Evolutionary conservation across 2,797 vertebrate species (phyloP).

Genomic region (Chelon labrosus): DNA sequence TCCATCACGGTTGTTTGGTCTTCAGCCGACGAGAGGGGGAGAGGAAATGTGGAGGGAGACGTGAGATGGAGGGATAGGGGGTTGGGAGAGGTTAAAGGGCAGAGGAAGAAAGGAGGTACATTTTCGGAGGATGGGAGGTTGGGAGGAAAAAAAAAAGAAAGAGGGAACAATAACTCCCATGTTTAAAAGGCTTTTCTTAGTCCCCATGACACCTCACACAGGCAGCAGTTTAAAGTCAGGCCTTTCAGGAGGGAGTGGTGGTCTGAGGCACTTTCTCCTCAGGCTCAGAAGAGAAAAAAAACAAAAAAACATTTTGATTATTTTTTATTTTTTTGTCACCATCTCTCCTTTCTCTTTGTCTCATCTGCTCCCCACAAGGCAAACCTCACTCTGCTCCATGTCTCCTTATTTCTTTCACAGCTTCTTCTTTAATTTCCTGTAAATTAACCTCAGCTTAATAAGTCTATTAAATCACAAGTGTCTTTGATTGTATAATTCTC

Average conservation of each 20-base stretch:
- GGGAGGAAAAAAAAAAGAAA: constrained; percentile 67
- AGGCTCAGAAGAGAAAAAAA: constrained; percentile 58
- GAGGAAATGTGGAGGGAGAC: constrained; percentile 70
- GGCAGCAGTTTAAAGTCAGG: constrained; percentile 69
- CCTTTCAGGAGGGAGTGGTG: constrained; percentile 50
- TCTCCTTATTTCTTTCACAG: neutral
- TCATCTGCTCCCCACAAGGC: neutral
- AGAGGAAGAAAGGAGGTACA: constrained; percentile 88
- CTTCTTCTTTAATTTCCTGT: neutral
- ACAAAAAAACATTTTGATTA: constrained; percentile 13
- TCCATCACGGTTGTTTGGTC: constrained; percentile 85
- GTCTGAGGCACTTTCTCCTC: constrained; percentile 51
- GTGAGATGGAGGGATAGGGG: constrained; percentile 76
- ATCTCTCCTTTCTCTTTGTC: constrained; percentile 5
- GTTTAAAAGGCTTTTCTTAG: constrained; percentile 78
- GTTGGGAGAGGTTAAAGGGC: constrained; percentile 88
- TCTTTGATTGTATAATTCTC: neutral
- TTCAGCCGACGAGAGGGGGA: constrained; percentile 64
- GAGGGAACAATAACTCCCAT: constrained; percentile 83
- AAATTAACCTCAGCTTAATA: constrained; percentile 7
- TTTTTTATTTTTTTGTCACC: neutral
- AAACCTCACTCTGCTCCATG: neutral
- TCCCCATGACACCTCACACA: constrained; percentile 73
- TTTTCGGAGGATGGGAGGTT: constrained; percentile 90
- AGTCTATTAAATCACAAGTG: neutral